A percentile compares a stretch with the other conserved stretches of the same genome.
Conservation (phyloP, 2,888 invertebrate genomes). For the Oligia fasciuncula region DNA sequence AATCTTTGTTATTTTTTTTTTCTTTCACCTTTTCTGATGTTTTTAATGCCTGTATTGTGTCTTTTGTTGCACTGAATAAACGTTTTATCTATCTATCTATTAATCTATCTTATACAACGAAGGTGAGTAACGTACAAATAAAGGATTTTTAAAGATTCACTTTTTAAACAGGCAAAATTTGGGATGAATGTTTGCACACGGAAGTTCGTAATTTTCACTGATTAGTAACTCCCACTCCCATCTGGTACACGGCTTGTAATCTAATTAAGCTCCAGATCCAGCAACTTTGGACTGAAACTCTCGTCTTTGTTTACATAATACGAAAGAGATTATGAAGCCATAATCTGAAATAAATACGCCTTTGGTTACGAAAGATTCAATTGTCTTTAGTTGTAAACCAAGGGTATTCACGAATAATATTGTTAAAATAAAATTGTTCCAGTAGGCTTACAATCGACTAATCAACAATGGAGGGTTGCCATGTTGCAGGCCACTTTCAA, state of each 20-base stretch:
- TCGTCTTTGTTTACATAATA: conserved; percentile 2
- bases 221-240: neutral
- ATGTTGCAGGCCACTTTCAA: neutral
- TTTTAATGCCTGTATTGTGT: too few species aligned
- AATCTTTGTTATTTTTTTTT: too few species aligned
- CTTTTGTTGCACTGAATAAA: too few species aligned
- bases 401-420: neutral
- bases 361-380: conserved; percentile 9
- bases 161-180: neutral
- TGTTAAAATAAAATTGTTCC: neutral
- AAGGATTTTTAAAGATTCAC: too few species aligned
- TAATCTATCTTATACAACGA: neutral
- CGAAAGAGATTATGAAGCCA: neutral
- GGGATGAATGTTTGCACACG: neutral
- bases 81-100: too few species aligned
- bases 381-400: neutral
- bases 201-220: neutral
- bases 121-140: neutral
- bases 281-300: neutral
- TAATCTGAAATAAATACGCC: conserved; percentile 15
- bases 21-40: too few species aligned
- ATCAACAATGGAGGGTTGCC: neutral
- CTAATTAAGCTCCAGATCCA: neutral
- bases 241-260: neutral
- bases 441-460: neutral